phyloP scores from a whole-genome alignment of 2,113 vertebrate genomes.

The Lamprotornis superbus region DNA sequence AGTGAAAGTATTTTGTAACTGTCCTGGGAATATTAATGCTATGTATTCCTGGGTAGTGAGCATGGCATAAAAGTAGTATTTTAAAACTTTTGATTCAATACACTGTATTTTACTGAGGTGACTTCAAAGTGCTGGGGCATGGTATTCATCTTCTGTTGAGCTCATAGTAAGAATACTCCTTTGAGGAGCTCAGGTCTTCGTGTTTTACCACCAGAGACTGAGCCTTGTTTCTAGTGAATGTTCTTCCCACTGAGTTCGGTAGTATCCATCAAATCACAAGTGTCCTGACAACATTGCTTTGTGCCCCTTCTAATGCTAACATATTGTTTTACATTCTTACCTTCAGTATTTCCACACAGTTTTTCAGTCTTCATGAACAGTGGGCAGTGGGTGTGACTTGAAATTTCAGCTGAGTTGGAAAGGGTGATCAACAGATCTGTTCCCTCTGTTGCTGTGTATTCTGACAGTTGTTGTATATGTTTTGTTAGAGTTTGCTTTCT shows the following conservation, averaged over 20 bases:
- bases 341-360: not conserved
- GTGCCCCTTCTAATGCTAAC: not conserved
- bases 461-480: not conserved
- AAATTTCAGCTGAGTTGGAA: not conserved
- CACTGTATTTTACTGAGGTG: not conserved
- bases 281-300: not conserved
- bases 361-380: not conserved
- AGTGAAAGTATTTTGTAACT: not conserved
- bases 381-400: not conserved
- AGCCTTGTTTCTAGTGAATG: not conserved
- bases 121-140: not conserved
- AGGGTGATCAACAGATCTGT: not conserved
- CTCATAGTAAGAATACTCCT: not conserved
- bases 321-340: not conserved
- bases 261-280: not conserved
- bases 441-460: not conserved
- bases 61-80: not conserved
- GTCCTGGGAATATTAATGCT: not conserved
- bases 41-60: not conserved
- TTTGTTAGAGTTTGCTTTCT: not conserved
- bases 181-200: not conserved
- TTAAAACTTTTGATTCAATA: not conserved
- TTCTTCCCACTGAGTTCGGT: not conserved
- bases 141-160: not conserved
- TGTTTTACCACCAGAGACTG: not conserved